Conservation (phyloP, 2,113 vertebrate species). For the Alouatta palliata region DNA sequence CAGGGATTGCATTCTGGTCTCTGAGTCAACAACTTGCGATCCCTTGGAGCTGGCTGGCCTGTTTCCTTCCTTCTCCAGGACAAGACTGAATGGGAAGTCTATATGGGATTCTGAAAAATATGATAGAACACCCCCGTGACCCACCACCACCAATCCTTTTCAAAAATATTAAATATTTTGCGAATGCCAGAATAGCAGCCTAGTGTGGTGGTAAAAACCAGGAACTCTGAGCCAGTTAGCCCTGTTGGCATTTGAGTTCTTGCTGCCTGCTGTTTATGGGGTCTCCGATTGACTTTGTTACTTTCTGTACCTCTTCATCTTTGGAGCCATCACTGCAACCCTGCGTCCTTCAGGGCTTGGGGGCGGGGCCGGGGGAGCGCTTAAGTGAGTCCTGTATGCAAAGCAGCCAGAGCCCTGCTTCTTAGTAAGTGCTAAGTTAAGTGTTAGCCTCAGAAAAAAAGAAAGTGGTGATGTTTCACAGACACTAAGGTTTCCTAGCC, state of each 20-base stretch:
- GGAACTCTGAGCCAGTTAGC: background rate
- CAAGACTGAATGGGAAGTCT: background rate
- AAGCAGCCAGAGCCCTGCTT: background rate
- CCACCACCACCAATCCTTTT: background rate
- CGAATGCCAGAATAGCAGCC: background rate
- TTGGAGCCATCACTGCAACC: too few relatives aligned
- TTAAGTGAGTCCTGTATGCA: background rate
- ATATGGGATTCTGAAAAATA: background rate
- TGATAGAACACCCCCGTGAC: fast-evolving
- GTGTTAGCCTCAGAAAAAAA: background rate
- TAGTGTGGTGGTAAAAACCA: background rate
- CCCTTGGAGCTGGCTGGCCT: fast-evolving
- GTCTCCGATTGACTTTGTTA: background rate
- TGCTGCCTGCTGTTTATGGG: too few relatives aligned
- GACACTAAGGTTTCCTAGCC: background rate
- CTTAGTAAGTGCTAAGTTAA: too few relatives aligned
- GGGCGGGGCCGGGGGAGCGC: fast-evolving
- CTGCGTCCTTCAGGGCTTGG: background rate
- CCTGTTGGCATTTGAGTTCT: background rate
- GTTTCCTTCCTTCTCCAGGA: background rate
- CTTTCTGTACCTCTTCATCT: background rate
- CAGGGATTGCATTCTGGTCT: background rate
- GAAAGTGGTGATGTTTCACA: background rate
- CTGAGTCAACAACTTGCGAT: too few relatives aligned
- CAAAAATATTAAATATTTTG: background rate